Evolutionary conservation across 1,140 invertebrate species (phyloP), one percentile per base, ranked within the genome.

Genomic region (Pseudomyrmex pallidus): DNA sequence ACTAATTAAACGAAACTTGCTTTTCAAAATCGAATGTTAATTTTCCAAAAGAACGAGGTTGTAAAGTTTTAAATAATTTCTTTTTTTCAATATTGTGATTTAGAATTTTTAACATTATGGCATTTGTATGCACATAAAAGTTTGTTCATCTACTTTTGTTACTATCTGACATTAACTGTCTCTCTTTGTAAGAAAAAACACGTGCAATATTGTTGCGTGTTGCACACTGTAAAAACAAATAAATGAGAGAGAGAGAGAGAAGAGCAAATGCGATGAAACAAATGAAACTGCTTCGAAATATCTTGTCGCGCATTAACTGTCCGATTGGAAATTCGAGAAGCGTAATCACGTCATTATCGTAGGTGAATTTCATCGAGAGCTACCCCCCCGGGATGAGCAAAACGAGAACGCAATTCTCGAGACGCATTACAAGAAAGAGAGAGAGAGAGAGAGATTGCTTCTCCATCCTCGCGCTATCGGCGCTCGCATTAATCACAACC

Each of bases 401-500:
- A 70, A 68, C 63, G 52, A 66, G 17, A 56, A 57, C 13, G 25
- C 50, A 25, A 35, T 35, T 35, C 20, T 56, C 62, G 22, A 54
- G 61, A 76, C 25, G 35, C 35, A 35, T 35, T 35, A 35, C 35
- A 35, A 78, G 68, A 68, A 25, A 35, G 35, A 35, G 35, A 35
- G 25, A 35, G 25, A 35, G 25, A 25, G 3, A 25, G 25, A 78
- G 57, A 68, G 48, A 9, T 2, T 35, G 67, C 2, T 57, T 68
- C 20, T 68, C 20, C 15, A 44, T 48, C 20, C 13, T 12, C 82
- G 78, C 83, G 59, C 63, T 90, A 90, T 91, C 89, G 76, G 54
- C 63, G 70, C 35, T 61, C 63, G 62, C 89, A 91, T 91, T 91
- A 91, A 91, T 91, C 90, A 35, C 35, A 91, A 86, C 9, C 77